A percentile compares a stretch with the other conserved stretches of the same genome.
Conservation (phyloP, 2,888 invertebrate species). For the Caenorhabditis angaria region DNA sequence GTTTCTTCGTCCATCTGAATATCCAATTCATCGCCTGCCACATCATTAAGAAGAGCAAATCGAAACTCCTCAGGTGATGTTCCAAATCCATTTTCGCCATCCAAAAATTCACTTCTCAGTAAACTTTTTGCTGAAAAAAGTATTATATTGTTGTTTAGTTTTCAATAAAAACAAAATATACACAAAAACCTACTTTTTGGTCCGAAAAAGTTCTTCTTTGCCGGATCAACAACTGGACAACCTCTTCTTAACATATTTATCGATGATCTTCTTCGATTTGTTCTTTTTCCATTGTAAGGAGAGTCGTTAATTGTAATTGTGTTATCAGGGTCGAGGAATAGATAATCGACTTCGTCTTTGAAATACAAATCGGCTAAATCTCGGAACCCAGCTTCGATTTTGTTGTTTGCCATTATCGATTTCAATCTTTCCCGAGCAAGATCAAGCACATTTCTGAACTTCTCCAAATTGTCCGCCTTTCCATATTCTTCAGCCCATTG, state of each 20-base stretch:
- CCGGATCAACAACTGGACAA: constrained; percentile 9
- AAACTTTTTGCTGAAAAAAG: constrained; percentile 22
- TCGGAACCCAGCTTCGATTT: constrained; percentile 26
- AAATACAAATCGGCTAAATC: constrained; percentile 36
- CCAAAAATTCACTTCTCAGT: constrained; percentile 22
- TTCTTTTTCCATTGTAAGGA: not conserved
- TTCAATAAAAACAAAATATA: not conserved
- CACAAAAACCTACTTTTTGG: constrained; percentile 18
- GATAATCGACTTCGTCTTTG: constrained; percentile 3
- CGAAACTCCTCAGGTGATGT: constrained; percentile 39
- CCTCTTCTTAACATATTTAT: constrained; percentile 15
- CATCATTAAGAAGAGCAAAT: constrained; percentile 30
- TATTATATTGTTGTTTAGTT: not conserved
- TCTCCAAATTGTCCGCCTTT: constrained; percentile 14
- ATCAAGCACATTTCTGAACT: constrained; percentile 19
- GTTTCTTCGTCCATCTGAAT: not conserved
- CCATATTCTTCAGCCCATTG: constrained; percentile 49
- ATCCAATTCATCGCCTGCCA: constrained; percentile 23
- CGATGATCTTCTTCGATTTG: constrained; percentile 21
- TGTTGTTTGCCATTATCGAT: not conserved
- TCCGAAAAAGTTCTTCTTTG: constrained; percentile 14
- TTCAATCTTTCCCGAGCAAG: constrained; percentile 15
- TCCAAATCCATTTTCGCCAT: constrained; percentile 11
- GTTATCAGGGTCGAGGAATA: constrained; percentile 28
- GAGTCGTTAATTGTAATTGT: constrained; percentile 20